These are phyloP conservation scores for Protomyctophum bolini DNA, from an alignment of 2,113 vertebrate species.

Conservation along the genomic window DNA sequence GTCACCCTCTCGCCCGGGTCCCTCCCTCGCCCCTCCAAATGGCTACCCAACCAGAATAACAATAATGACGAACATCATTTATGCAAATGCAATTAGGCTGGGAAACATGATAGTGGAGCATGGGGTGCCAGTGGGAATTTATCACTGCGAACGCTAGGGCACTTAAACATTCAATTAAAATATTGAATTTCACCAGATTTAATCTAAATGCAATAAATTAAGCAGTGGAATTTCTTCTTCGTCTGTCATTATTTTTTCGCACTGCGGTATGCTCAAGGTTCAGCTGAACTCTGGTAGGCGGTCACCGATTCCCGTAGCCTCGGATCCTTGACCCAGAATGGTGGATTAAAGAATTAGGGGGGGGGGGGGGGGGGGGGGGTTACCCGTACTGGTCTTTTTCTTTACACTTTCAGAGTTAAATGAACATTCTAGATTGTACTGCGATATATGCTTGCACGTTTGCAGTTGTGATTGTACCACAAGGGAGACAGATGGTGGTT, in stretches of 20 bases:
- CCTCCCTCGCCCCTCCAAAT: conserved; percentile 76
- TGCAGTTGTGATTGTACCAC: no score
- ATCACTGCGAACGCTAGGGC: conserved; percentile 92
- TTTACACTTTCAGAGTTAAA: no score
- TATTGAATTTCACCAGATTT: conserved; percentile 96
- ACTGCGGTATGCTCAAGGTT: conserved; percentile 70
- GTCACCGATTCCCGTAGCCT: conserved; percentile 50
- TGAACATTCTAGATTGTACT: no score
- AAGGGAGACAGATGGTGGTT: no score
- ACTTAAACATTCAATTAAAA: conserved; percentile 98
- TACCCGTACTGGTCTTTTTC: no score
- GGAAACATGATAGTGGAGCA: conserved; percentile 90
- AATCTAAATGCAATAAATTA: conserved; percentile 98
- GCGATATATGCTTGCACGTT: no score
- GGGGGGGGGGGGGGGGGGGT: neutral
- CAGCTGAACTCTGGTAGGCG: conserved; percentile 43
- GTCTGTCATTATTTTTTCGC: conserved; percentile 39
- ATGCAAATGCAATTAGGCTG: conserved; percentile 99
- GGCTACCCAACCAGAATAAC: conserved; percentile 83
- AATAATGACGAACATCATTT: conserved; percentile 95
- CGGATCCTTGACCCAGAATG: conserved; percentile 4
- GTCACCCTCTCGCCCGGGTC: conserved; percentile 63
- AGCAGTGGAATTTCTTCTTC: conserved; percentile 78
- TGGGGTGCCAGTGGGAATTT: conserved; percentile 91
- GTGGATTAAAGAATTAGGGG: conserved; percentile 15